phyloP scores from a whole-genome alignment of 2,797 vertebrate genomes.

The Cuculus canorus region DNA sequence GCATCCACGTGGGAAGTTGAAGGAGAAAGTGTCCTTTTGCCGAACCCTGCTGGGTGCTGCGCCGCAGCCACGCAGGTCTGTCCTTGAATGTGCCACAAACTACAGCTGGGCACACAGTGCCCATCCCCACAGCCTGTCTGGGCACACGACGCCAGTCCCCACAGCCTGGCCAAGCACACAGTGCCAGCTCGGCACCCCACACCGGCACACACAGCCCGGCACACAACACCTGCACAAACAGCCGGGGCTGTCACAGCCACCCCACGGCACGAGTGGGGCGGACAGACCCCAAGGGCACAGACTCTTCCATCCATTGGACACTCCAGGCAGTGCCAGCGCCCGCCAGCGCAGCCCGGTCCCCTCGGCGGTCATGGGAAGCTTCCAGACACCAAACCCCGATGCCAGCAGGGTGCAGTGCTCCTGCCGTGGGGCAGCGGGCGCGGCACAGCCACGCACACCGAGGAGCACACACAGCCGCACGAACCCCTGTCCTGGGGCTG shows the following conservation, averaged over 20 bases:
- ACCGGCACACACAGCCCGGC: too few species aligned
- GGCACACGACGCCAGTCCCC: background rate
- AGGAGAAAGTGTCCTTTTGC: background rate
- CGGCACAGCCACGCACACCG: background rate
- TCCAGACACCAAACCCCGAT: background rate
- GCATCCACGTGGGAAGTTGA: rapidly evolving
- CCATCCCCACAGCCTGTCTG: background rate
- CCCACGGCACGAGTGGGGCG: background rate
- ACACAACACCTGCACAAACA: background rate
- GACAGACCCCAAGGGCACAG: background rate
- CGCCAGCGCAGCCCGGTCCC: background rate
- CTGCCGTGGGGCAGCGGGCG: background rate
- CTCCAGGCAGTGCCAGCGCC: background rate
- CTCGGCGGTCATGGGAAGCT: background rate
- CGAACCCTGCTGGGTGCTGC: background rate
- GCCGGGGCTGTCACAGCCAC: background rate
- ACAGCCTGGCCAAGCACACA: background rate
- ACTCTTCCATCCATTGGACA: background rate
- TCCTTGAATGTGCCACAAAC: rapidly evolving
- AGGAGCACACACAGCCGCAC: rapidly evolving
- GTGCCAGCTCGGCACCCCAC: too few species aligned
- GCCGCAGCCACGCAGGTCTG: rapidly evolving
- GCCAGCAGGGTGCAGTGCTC: background rate
- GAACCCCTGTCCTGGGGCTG: background rate
- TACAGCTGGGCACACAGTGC: rapidly evolving